Base-by-base conservation (phyloP, 92 coral and sea anemone species). In the Epizoanthus illoricatus region DNA sequence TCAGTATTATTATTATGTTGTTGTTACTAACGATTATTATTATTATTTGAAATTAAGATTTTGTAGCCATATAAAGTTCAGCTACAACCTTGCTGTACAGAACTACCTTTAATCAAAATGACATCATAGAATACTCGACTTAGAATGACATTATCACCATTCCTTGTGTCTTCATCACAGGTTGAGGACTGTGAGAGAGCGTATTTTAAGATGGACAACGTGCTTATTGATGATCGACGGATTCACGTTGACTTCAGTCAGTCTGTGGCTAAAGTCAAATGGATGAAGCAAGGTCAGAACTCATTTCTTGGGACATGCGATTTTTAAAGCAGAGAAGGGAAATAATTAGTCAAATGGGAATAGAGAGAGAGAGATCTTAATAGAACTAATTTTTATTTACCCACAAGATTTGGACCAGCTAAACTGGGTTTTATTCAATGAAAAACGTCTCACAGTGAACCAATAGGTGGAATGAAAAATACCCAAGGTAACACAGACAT, bases 121-220 rank as follows among this genome's bases (percentile, higher is more conserved):
- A 28, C 33, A 28, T 28, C 33, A 28, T 28, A 28, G 33, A 28
- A 28, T 28, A 28, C 33, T 28, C 11, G 40, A 17, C 28, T 3
- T 3, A 20, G 12, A 65, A 33, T 0, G n/a, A 7, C 18, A 61
- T 28, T 40, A 24, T 24, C 56, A 40, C 16, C 40, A 47, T 15
- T 9, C 45, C 28, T 45, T 18, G 58, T 68, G 57, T 39, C 2
- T 60, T 66, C 13, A 49, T 0, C 73, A 17, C 36, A 96, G 99
- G 98, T 71, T 10, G 99, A 96, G 74, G 99, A 96, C 80, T 96
- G 99, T 73, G 99, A 96, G 75, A 87, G 98, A 70, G 99, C 99
- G 1, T 96, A 96, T 71, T 96, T 96, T 60, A 96, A 96, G 87
- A 96, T 96, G 99, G 99, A 93, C 74, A 96, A 96, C 47, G 99